Percentiles rank a stretch among this genome's conserved stretches.
phyloP scores from a whole-genome alignment of 2,797 vertebrate genomes.

The Neopelma chrysocephalum region DNA sequence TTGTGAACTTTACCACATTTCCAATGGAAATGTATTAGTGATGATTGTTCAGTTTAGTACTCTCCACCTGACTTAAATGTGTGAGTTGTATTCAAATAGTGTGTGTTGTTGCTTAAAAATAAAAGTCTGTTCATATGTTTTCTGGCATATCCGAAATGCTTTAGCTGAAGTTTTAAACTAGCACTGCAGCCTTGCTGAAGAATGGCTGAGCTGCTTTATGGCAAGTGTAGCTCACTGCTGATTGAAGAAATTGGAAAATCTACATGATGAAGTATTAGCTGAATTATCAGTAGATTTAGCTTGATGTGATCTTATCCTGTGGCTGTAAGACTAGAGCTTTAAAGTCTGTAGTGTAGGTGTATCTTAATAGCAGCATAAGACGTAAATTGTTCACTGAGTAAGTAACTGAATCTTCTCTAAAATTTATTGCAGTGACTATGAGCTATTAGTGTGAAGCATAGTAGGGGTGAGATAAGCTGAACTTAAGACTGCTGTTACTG shows the following conservation, averaged over 20 bases:
- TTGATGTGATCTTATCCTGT: background rate
- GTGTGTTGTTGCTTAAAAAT: slow-evolving; percentile 78
- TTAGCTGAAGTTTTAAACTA: slow-evolving; percentile 25
- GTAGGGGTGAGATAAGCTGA: background rate
- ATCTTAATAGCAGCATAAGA: background rate
- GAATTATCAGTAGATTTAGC: background rate
- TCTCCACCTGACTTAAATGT: slow-evolving; percentile 73
- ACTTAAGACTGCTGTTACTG: background rate
- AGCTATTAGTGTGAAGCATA: background rate
- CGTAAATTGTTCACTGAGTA: background rate
- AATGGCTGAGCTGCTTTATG: background rate
- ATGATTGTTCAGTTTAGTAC: slow-evolving; percentile 71
- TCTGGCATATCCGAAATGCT: slow-evolving; percentile 43
- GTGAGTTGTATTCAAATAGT: slow-evolving; percentile 78
- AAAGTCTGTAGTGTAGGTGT: background rate
- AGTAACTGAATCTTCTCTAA: background rate
- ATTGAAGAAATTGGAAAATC: background rate
- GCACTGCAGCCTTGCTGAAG: background rate
- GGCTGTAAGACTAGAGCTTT: slow-evolving; percentile 17
- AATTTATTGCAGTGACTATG: background rate
- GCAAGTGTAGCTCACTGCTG: background rate
- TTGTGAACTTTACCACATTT: slow-evolving; percentile 76
- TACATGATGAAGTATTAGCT: background rate
- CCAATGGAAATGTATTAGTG: slow-evolving; percentile 81
- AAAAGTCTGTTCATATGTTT: slow-evolving; percentile 56